Percentiles rank a stretch among this genome's conserved stretches.
Conservation (phyloP, 2,113 vertebrate species). For the Serinus canaria region DNA sequence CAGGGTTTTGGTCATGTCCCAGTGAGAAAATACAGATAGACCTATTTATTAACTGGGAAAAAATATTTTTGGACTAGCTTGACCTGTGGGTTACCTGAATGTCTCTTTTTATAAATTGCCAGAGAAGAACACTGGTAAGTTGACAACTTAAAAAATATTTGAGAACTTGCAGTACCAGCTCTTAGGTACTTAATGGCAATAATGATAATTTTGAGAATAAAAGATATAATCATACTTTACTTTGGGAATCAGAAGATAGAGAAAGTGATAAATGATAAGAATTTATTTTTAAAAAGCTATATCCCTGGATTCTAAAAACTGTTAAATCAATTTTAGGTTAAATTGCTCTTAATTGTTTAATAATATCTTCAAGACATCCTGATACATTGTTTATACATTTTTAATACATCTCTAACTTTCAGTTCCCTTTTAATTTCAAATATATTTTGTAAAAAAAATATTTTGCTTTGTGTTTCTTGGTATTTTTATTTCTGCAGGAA, state of each 20-base stretch:
- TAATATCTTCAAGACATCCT: not conserved
- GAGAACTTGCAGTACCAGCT: not conserved
- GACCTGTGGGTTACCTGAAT: not conserved
- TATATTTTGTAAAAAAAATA: fast-evolving
- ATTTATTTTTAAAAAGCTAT: not conserved
- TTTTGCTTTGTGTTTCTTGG: not conserved
- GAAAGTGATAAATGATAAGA: not conserved
- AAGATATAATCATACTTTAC: not conserved
- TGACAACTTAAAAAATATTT: not conserved
- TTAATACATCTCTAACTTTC: not conserved
- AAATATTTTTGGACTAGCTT: not conserved
- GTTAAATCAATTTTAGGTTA: not conserved
- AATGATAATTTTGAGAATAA: not conserved
- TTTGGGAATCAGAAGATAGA: not conserved
- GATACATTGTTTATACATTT: not conserved
- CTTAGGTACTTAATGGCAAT: not conserved
- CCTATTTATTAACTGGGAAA: not conserved
- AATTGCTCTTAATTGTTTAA: not conserved
- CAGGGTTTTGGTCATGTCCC: not conserved
- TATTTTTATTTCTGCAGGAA: not conserved
- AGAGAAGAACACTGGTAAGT: not conserved
- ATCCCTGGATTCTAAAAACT: not conserved
- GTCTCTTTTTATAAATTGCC: not conserved
- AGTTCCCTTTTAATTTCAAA: not conserved
- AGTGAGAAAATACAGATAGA: not conserved